phyloP scores from a whole-genome alignment of 2,113 vertebrate genomes.

The Piaya cayana region DNA sequence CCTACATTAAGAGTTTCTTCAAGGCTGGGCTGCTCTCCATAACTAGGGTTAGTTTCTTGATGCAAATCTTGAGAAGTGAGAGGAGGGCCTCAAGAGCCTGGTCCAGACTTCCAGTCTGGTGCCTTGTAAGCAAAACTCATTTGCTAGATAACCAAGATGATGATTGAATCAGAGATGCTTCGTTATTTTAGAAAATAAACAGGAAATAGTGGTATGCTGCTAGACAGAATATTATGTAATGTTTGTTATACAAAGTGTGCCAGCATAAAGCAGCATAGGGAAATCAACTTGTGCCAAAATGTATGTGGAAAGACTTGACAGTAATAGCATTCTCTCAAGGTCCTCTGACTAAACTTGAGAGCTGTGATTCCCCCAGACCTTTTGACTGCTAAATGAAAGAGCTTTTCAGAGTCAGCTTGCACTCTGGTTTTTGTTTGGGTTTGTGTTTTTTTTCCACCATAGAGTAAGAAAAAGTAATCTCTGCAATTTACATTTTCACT shows the following conservation, averaged over 20 bases:
- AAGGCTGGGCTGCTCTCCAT: neutral
- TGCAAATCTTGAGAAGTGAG: neutral
- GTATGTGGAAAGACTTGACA: neutral
- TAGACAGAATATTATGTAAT: slow-evolving; percentile 12
- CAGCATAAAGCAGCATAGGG: slow-evolving; percentile 12
- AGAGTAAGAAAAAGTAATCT: neutral
- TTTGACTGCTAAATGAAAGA: neutral
- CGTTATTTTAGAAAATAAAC: slow-evolving; percentile 8
- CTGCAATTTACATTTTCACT: neutral
- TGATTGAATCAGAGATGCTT: neutral
- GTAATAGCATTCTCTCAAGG: slow-evolving; percentile 26
- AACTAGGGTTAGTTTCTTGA: neutral
- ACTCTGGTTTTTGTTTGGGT: neutral
- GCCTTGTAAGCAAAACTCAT: neutral
- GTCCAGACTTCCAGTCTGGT: neutral
- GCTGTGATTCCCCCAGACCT: neutral
- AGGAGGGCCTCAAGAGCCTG: neutral
- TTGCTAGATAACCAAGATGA: neutral
- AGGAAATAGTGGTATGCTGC: slow-evolving; percentile 33
- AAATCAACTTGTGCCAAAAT: slow-evolving; percentile 14
- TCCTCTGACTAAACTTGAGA: slow-evolving; percentile 6
- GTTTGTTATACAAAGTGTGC: slow-evolving; percentile 20
- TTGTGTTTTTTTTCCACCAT: neutral
- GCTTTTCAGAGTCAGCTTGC: neutral
- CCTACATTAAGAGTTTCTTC: neutral